These are phyloP conservation scores for Pachypsylla venusta DNA, from an alignment of 1,140 invertebrate genomes.

Conservation along the genomic window DNA sequence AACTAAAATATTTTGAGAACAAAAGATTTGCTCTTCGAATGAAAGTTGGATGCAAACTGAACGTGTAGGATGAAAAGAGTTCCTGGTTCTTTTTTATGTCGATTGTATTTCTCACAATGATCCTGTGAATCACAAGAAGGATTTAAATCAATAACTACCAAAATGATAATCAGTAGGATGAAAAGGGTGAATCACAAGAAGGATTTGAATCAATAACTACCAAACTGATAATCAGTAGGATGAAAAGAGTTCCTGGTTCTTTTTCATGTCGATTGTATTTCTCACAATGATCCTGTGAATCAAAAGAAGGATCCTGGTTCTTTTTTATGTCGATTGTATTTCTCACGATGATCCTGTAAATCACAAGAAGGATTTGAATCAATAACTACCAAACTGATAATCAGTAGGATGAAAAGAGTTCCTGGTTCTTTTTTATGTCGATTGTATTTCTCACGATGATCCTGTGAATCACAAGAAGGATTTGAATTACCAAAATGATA, in stretches of 20 bases:
- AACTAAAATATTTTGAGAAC: constrained; percentile 59
- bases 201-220: not conserved
- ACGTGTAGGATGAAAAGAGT: constrained; percentile 57
- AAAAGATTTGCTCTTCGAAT: constrained; percentile 48
- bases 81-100: constrained; percentile 44
- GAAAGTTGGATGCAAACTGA: constrained; percentile 48
- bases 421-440: constrained; percentile 42
- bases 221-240: constrained; percentile 39
- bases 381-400: not conserved
- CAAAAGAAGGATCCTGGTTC: not conserved
- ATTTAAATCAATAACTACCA: not conserved
- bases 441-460: constrained; percentile 44
- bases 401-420: constrained; percentile 56
- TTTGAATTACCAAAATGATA: too few species aligned
- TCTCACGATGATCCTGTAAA: too few species aligned
- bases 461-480: constrained; percentile 18
- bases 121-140: constrained; percentile 19
- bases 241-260: constrained; percentile 45
- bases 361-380: not conserved
- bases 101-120: constrained; percentile 44
- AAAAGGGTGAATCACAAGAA: too few species aligned
- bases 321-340: too few species aligned
- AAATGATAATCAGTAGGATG: constrained; percentile 41
- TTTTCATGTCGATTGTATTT: constrained; percentile 44
- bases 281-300: constrained; percentile 35